phyloP scores from a whole-genome alignment of 2,888 invertebrate genomes.

The Melangyna quadrimaculata region DNA sequence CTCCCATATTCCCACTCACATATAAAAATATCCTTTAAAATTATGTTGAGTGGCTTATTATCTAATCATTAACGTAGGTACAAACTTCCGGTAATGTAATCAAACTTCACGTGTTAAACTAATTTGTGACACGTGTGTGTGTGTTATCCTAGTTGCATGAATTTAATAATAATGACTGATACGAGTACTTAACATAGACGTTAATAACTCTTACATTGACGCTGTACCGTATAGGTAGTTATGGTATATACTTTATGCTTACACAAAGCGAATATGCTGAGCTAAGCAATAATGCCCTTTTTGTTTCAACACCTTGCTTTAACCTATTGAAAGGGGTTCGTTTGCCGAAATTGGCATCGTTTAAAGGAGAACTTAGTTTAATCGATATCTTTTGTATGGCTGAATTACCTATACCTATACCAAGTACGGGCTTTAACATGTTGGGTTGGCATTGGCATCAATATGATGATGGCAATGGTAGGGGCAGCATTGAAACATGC shows the following conservation, averaged over 20 bases:
- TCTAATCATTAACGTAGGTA: conserved; percentile 6
- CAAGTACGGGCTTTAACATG: neutral
- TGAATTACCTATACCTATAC: neutral
- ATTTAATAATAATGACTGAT: neutral
- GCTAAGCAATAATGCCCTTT: neutral
- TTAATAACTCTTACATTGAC: conserved; percentile 5
- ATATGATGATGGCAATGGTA: neutral
- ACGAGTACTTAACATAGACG: too few relatives aligned
- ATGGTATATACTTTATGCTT: neutral
- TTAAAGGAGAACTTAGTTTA: conserved; percentile 16
- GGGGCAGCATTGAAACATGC: neutral
- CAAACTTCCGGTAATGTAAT: neutral
- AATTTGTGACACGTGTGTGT: conserved; percentile 10
- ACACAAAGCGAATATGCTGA: neutral
- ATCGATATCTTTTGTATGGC: conserved; percentile 17
- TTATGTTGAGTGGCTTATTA: neutral
- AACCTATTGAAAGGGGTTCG: neutral
- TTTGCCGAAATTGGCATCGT: neutral
- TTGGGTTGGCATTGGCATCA: neutral
- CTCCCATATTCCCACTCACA: too few relatives aligned
- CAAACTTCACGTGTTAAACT: neutral
- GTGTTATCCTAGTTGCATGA: neutral
- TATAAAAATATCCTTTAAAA: too few relatives aligned
- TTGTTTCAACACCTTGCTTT: neutral
- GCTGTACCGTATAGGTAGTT: too few relatives aligned